Evolutionary conservation across 2,113 vertebrate species (phyloP), one percentile per base, ranked within the genome.

Genomic region (Semnornis frantzii): DNA sequence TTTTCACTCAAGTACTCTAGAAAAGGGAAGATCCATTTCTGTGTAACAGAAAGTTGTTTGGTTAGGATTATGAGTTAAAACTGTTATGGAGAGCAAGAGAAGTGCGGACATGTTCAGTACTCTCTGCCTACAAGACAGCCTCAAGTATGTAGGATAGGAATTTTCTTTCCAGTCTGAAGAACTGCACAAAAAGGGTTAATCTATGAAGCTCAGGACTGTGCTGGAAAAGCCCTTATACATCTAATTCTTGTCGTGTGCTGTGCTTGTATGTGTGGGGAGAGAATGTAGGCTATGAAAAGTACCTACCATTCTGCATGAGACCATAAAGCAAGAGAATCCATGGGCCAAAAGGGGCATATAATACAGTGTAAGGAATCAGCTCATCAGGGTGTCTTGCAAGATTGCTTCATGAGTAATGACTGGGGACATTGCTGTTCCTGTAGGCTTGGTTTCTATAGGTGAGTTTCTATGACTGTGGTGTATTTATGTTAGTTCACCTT

Each of bases 391-490:
- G 0, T 37, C 39, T 68, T 39, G 31, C 39, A 19, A 62, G 50
- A 79, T 24, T 69, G 20, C 66, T 21, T 64, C 76, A 78, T 16
- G 28, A 60, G 8, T 55, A 66, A 31, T 39, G 37, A 39, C 30
- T 74, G 39, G 33, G 46, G 14, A 52, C 54, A 54, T 44, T 37
- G 19, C 24, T 73, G 42, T 16, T 44, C 16, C 20, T 46, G 14
- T 15, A 44, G 25, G 33, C 37, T 72, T 69, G 20, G 18, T 46
- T 70, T 87, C 82, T 54, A 33, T 70, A 30, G 21, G 10, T 7
- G 31, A 2, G 0, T 5, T 63, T 80, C 65, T 57, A 2, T n/a
- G 30, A 37, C 37, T 0, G 0, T 4, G 0, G 5, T 19, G 6
- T 68, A 20, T 48, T 94, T 65, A 24, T 57, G 54, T 58, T 60